phyloP scores from a whole-genome alignment of 2,797 vertebrate genomes.

The Synanceia verrucosa region DNA sequence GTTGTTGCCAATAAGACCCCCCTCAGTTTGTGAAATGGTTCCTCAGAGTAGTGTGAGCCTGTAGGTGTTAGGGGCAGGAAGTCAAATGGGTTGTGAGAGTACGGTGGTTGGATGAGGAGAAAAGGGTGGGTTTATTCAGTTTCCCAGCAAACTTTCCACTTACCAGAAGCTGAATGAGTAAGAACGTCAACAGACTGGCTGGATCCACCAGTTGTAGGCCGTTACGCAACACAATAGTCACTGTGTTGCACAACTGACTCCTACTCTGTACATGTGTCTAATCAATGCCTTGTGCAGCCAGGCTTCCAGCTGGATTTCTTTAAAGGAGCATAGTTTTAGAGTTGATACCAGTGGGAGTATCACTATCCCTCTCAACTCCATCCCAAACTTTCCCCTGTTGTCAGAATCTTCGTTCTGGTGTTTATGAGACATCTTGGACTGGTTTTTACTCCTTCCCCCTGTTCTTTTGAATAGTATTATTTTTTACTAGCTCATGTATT shows the following conservation, averaged over 20 bases:
- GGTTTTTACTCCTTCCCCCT: background rate
- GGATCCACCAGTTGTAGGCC: conserved; percentile 26
- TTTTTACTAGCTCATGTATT: conserved; percentile 30
- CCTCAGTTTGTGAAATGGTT: conserved; percentile 52
- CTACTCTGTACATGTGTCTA: conserved; percentile 38
- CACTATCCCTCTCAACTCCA: conserved; percentile 24
- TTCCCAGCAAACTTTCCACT: conserved; percentile 70
- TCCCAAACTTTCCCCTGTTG: conserved; percentile 32
- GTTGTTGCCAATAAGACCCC: conserved; percentile 42
- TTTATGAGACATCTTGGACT: conserved; percentile 41
- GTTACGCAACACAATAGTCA: conserved; percentile 60
- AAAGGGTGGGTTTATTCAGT: conserved; percentile 57
- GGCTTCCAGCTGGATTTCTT: conserved; percentile 60
- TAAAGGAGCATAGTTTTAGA: conserved; percentile 42
- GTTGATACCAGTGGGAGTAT: conserved; percentile 61
- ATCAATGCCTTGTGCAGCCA: conserved; percentile 57
- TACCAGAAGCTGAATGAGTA: conserved; percentile 56
- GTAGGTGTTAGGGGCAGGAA: conserved; percentile 66
- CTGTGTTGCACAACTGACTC: conserved; percentile 63
- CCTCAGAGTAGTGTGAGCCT: conserved; percentile 47
- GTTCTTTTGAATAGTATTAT: background rate
- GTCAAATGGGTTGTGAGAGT: conserved; percentile 47
- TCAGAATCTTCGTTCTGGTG: conserved; percentile 36
- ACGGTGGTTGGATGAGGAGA: conserved; percentile 48
- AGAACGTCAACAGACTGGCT: conserved; percentile 52